phyloP scores from a whole-genome alignment of 2,113 vertebrate genomes.

The Takifugu bimaculatus region DNA sequence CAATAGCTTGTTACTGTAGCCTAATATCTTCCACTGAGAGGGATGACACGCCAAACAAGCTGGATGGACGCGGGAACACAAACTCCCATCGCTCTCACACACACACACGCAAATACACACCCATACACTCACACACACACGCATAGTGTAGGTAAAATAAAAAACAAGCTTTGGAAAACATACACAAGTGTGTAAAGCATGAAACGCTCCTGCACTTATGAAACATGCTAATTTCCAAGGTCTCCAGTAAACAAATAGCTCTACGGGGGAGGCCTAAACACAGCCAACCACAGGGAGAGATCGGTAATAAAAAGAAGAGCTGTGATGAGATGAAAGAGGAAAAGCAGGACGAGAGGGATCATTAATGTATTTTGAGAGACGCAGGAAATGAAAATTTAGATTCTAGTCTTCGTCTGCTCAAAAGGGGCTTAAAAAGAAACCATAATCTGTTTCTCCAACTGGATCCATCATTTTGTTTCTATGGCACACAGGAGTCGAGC shows the following conservation, averaged over 20 bases:
- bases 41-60: constrained; percentile 18
- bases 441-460: constrained; percentile 18
- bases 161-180: neutral
- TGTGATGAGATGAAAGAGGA: constrained; percentile 20
- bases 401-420: constrained; percentile 28
- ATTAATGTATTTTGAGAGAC: constrained; percentile 46
- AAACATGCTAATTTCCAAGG: constrained; percentile 56
- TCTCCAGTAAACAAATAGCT: constrained; percentile 55
- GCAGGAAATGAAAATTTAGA: constrained; percentile 56
- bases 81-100: neutral
- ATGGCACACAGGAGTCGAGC: neutral
- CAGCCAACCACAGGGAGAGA: constrained; percentile 38
- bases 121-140: constrained; percentile 2
- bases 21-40: constrained; percentile 48
- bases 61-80: neutral
- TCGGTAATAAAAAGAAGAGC: constrained; percentile 10
- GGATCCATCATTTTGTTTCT: constrained; percentile 33
- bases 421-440: constrained; percentile 17
- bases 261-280: constrained; percentile 43
- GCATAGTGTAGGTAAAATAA: neutral
- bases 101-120: constrained; percentile 8
- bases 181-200: neutral
- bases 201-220: constrained; percentile 10
- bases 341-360: constrained; percentile 20
- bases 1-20: constrained; percentile 64